These are phyloP conservation scores for Graptemys geographica DNA, from an alignment of 2,797 vertebrate genomes.

Conservation along the genomic window DNA sequence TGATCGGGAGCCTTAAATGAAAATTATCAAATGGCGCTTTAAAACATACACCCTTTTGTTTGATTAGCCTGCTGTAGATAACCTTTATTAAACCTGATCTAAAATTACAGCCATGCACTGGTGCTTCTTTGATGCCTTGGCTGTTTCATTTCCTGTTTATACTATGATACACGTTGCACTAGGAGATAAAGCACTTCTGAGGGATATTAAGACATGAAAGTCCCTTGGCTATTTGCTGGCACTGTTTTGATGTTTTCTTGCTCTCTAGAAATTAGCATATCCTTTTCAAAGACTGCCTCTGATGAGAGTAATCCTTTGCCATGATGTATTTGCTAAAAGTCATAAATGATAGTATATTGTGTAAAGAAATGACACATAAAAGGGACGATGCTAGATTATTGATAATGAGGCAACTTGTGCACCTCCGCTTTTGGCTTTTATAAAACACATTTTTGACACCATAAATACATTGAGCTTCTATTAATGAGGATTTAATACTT, in stretches of 20 bases:
- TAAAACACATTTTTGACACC: slow-evolving; percentile 83
- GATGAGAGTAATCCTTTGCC: slow-evolving; percentile 92
- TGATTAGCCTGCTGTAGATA: slow-evolving; percentile 92
- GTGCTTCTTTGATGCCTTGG: slow-evolving; percentile 89
- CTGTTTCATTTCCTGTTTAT: slow-evolving; percentile 93
- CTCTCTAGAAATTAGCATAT: slow-evolving; percentile 98
- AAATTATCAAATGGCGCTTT: slow-evolving; percentile 89
- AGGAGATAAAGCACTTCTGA: slow-evolving; percentile 96
- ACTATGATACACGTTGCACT: slow-evolving; percentile 90
- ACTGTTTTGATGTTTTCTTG: slow-evolving; percentile 98
- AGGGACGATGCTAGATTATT: slow-evolving; percentile 91
- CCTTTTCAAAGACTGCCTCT: slow-evolving; percentile 91
- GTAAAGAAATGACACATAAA: slow-evolving; percentile 92
- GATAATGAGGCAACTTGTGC: slow-evolving; percentile 89
- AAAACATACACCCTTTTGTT: slow-evolving; percentile 89
- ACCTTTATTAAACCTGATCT: slow-evolving; percentile 97
- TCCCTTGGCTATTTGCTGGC: slow-evolving; percentile 95
- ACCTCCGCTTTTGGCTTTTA: slow-evolving; percentile 82
- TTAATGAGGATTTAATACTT: slow-evolving; percentile 84
- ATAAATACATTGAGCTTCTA: slow-evolving; percentile 81
- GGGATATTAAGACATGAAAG: slow-evolving; percentile 96
- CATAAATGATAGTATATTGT: slow-evolving; percentile 92
- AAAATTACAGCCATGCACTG: slow-evolving; percentile 90
- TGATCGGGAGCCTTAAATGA: slow-evolving; percentile 91
- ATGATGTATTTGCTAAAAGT: slow-evolving; percentile 93